Evolutionary conservation across 2,797 vertebrate genomes (phyloP).

Genomic region (Schizothorax lantsangensis): DNA sequence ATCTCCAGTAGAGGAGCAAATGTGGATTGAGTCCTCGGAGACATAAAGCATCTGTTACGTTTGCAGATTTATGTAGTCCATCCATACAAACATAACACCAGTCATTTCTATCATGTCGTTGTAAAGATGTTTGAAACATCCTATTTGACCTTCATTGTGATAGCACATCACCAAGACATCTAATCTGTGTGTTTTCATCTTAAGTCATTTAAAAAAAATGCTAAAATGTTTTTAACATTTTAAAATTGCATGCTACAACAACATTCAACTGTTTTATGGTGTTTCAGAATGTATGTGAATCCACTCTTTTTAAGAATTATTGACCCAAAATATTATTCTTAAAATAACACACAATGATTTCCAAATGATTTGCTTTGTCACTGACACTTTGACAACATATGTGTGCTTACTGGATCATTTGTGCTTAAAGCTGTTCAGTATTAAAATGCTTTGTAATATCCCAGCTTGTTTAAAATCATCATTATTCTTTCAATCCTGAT

Average conservation of each 20-base stretch:
- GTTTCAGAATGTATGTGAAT: background rate
- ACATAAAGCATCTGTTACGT: constrained; percentile 19
- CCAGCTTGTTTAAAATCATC: background rate
- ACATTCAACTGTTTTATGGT: background rate
- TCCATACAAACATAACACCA: background rate
- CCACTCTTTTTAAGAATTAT: background rate
- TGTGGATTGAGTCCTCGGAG: constrained; percentile 22
- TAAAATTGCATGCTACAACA: background rate
- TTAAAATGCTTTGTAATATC: background rate
- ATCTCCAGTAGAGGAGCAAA: constrained; percentile 11
- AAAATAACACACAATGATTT: background rate
- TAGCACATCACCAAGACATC: background rate
- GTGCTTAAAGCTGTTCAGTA: no score
- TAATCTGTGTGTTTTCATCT: background rate
- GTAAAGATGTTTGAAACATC: background rate
- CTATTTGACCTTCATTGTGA: background rate
- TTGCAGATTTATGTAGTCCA: constrained; percentile 18
- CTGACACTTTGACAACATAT: background rate
- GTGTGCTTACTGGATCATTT: background rate
- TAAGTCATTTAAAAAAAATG: background rate
- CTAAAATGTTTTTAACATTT: background rate
- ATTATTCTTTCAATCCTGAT: background rate
- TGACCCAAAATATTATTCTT: background rate
- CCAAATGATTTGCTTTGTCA: background rate
- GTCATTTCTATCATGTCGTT: background rate